Evolutionary conservation across 2,888 invertebrate genomes (phyloP).

Genomic region (Melanargia galathea): DNA sequence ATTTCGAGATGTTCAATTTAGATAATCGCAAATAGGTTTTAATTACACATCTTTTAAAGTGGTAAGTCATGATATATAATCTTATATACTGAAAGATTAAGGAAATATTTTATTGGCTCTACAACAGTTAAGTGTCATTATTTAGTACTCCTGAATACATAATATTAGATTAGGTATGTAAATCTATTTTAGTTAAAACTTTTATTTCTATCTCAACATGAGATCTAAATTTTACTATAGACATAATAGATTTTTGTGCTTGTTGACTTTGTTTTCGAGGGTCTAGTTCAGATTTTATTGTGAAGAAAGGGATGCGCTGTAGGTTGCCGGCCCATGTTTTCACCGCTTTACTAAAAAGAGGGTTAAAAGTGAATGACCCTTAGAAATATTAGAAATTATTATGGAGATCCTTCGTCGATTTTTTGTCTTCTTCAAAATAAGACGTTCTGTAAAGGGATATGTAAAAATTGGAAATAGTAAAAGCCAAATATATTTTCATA

Average conservation of each 20-base stretch:
- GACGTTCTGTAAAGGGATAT: not conserved
- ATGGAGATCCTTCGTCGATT: constrained; percentile 45
- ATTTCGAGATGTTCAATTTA: not conserved
- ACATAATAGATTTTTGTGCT: constrained; percentile 52
- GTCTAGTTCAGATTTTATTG: constrained; percentile 55
- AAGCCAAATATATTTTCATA: too few species aligned
- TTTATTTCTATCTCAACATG: too few species aligned
- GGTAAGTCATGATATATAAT: too few species aligned
- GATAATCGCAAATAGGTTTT: too few species aligned
- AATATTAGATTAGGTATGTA: too few species aligned
- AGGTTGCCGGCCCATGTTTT: constrained; percentile 42
- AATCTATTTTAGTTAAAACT: too few species aligned
- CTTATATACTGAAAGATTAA: too few species aligned
- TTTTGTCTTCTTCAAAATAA: not conserved
- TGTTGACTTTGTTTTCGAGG: constrained; percentile 65
- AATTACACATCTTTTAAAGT: too few species aligned
- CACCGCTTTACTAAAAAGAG: constrained; percentile 50
- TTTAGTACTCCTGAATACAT: too few species aligned
- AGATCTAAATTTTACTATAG: not conserved
- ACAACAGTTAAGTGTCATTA: too few species aligned
- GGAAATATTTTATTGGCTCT: too few species aligned
- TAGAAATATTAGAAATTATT: constrained; percentile 47
- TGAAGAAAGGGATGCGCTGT: constrained; percentile 43
- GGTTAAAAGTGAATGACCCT: constrained; percentile 62
- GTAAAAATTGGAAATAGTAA: too few species aligned